phyloP scores from a whole-genome alignment of 2,113 vertebrate species.

The Pyxicephalus adspersus region DNA sequence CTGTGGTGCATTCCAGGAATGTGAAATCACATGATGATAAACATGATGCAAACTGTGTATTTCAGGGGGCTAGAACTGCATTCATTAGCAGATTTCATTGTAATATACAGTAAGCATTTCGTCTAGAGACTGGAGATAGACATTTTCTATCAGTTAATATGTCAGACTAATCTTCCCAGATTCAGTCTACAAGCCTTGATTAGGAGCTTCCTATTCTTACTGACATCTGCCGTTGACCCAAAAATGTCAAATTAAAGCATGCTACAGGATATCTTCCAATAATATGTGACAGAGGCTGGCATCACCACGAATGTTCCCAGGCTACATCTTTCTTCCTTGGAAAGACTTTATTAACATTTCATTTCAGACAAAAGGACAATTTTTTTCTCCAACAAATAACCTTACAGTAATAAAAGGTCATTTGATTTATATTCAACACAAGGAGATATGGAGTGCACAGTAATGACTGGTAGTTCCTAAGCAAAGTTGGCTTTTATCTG shows the following conservation, averaged over 20 bases:
- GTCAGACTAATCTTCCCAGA: neutral
- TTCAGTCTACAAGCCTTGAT: neutral
- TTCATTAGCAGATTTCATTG: neutral
- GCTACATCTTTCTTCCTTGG: slow-evolving; percentile 17
- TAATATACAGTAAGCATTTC: neutral
- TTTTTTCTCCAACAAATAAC: neutral
- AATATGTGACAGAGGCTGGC: slow-evolving; percentile 24
- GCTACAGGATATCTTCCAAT: slow-evolving; percentile 16
- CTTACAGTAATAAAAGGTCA: too few species aligned
- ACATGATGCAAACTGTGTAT: neutral
- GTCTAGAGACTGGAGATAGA: neutral
- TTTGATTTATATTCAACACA: too few species aligned
- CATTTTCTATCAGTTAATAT: slow-evolving; percentile 9
- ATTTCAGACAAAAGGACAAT: neutral
- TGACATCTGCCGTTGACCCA: slow-evolving; percentile 38
- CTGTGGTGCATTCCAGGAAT: neutral
- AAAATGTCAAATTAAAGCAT: slow-evolving; percentile 40
- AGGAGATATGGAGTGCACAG: too few species aligned
- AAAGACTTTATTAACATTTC: slow-evolving; percentile 7
- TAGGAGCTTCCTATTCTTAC: slow-evolving; percentile 9
- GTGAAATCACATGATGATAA: neutral
- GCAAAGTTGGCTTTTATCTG: too few species aligned
- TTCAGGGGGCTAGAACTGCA: neutral
- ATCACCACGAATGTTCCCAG: slow-evolving; percentile 16
- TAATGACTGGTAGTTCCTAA: too few species aligned